Base-by-base conservation (phyloP, 2,888 invertebrate genomes). In the Plagiodera versicolora region DNA sequence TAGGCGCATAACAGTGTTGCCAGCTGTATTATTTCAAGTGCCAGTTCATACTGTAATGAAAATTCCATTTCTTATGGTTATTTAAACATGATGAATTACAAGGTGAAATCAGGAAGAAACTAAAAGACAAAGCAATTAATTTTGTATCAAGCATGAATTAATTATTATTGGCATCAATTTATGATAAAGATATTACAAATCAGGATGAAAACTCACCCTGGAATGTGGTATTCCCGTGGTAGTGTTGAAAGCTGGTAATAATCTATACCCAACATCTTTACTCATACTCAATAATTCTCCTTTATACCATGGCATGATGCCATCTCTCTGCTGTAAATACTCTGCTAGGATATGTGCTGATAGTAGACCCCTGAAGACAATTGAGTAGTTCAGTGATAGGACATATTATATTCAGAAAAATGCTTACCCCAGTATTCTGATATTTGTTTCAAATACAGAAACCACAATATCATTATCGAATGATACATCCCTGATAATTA, bases 401-500 rank as follows among this genome's bases (percentile, higher is more conserved):
- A 51, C 9, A 4, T n/a, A 57, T 14, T 4, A 45, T 9, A 16
- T 47, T 44, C n/a, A 19, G 30, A 52, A 45, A 17, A 10, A n/a
- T 55, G 60, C 85, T 85, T 81, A 94, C 90, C 98, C 98, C n/a
- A 99, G 83, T 83, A 99, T 90, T 70, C 98, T 85, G 71, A 99
- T 99, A 79, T 98, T 99, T 8, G 97, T 97, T 81, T 99, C 98
- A 80, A 99, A 99, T 3, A 99, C 95, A 0, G 98, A 98, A 8
- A 99, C 98, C 56, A 95, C 88, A 63, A 98, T 88, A 80, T 99
- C 96, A 68, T 87, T 91, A 78, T 99, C 95, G 80, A 99, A 98
- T 56, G 86, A 87, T 6, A 98, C 94, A 79, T 95, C 90, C 60
- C 85, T 85, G 65, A 96, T 89, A 45, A 98, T 89, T 64, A 94